A percentile compares a stretch with the other conserved stretches of the same genome.
Evolutionary conservation across 1,140 invertebrate species (phyloP).

Genomic region (Penaeus chinensis): DNA sequence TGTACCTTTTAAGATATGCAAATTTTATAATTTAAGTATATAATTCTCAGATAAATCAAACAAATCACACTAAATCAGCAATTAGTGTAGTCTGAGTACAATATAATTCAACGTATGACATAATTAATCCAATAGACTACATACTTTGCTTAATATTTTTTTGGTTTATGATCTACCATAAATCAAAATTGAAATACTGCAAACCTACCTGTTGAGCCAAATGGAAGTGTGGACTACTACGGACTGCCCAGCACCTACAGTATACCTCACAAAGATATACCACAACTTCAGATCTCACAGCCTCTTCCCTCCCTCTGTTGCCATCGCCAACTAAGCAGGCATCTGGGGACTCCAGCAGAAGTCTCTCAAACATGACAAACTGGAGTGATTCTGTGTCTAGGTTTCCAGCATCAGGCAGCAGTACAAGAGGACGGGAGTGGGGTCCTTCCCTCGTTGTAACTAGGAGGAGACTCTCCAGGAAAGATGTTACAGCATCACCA

Average conservation of each 20-base stretch:
- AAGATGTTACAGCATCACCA: background rate
- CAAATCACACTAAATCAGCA: too few species aligned
- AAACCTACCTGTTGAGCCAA: conserved; percentile 26
- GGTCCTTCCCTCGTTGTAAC: conserved; percentile 30
- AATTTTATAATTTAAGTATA: background rate
- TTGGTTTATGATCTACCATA: too few species aligned
- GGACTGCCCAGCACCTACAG: conserved; percentile 24
- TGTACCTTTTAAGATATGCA: conserved; percentile 17
- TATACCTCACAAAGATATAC: conserved; percentile 46
- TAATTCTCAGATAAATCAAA: background rate
- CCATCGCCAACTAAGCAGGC: conserved; percentile 1
- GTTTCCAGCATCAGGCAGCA: conserved; percentile 10
- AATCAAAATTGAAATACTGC: background rate
- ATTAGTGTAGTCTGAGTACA: too few species aligned
- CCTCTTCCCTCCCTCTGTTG: conserved; percentile 20
- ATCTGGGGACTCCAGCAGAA: conserved; percentile 32
- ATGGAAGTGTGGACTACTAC: conserved; percentile 12
- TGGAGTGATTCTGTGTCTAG: conserved; percentile 24
- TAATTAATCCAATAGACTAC: too few species aligned
- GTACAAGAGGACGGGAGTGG: conserved; percentile 14
- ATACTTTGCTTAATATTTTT: too few species aligned
- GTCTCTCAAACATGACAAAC: conserved; percentile 30
- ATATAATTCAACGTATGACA: too few species aligned
- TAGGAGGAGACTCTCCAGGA: conserved; percentile 38
- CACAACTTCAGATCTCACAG: conserved; percentile 28